A percentile compares a stretch with the other conserved stretches of the same genome.
Evolutionary conservation across 2,113 vertebrate genomes (phyloP).

Genomic region (Pitta sordida): DNA sequence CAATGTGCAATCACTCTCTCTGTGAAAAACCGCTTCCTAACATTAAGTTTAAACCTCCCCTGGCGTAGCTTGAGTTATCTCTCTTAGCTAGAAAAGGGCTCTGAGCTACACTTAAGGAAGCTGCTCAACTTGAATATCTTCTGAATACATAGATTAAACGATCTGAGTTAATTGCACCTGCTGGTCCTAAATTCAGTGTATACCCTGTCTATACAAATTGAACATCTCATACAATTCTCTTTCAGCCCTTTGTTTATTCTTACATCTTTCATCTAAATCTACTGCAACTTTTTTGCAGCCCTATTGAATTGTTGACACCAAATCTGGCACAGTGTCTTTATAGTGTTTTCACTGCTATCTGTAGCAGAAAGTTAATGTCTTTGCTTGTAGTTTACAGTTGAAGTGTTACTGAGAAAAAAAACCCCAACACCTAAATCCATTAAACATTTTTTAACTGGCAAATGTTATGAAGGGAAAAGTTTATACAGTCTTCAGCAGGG

Average conservation of each 20-base stretch:
- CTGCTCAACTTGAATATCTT: neutral
- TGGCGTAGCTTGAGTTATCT: no score
- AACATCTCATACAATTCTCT: neutral
- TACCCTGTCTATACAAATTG: neutral
- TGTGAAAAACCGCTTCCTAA: no score
- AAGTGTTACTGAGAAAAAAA: neutral
- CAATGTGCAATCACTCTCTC: no score
- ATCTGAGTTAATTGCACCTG: neutral
- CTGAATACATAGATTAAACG: neutral
- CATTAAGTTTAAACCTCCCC: no score
- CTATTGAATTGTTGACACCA: neutral
- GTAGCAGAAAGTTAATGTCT: neutral
- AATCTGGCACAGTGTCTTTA: neutral
- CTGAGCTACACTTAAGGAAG: neutral
- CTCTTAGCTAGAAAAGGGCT: neutral
- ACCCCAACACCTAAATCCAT: neutral
- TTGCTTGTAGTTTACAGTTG: neutral
- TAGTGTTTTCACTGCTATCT: neutral
- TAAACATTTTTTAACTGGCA: constrained; percentile 5
- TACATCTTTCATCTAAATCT: neutral
- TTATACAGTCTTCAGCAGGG: neutral
- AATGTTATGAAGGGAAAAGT: neutral
- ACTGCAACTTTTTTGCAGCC: neutral
- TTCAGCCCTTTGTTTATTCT: neutral
- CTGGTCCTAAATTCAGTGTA: neutral